These are phyloP conservation scores for Mythimna vitellina DNA, from an alignment of 2,888 invertebrate species.

Conservation along the genomic window DNA sequence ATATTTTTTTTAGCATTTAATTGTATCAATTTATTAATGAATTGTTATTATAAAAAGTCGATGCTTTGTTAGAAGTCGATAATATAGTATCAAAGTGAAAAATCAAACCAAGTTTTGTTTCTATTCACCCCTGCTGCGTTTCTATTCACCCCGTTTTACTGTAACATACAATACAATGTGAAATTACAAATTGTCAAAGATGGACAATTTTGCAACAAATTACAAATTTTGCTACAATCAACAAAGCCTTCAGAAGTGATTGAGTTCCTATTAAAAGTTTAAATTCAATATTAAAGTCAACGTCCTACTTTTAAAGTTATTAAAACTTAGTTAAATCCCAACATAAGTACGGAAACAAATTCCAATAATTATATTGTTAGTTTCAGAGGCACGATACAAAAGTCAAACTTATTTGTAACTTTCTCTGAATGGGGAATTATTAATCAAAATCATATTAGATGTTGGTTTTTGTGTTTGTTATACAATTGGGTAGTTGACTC, in stretches of 20 bases:
- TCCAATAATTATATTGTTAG: constrained; percentile 27
- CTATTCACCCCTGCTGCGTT: too few species aligned
- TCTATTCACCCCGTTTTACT: too few species aligned
- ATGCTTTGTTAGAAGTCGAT: too few species aligned
- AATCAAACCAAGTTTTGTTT: too few species aligned
- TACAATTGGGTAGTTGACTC: too few species aligned
- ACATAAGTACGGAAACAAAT: constrained; percentile 22
- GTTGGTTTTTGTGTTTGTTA: not conserved
- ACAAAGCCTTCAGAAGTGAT: constrained; percentile 23
- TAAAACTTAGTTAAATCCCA: constrained; percentile 16
- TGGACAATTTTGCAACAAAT: not conserved
- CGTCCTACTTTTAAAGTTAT: constrained; percentile 21
- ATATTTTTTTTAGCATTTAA: too few species aligned
- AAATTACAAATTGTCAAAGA: too few species aligned
- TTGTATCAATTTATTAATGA: too few species aligned
- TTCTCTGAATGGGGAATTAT: not conserved
- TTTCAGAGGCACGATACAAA: constrained; percentile 17
- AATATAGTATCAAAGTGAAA: too few species aligned
- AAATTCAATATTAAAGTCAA: constrained; percentile 25
- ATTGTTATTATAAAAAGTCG: too few species aligned
- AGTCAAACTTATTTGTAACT: not conserved
- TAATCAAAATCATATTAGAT: constrained; percentile 2
- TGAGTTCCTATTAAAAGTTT: constrained; percentile 21
- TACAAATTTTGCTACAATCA: not conserved
- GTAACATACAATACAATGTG: too few species aligned